Evolutionary conservation across 2,113 vertebrate species (phyloP), one percentile per base, ranked within the genome.

Genomic region (Crypturellus undulatus): DNA sequence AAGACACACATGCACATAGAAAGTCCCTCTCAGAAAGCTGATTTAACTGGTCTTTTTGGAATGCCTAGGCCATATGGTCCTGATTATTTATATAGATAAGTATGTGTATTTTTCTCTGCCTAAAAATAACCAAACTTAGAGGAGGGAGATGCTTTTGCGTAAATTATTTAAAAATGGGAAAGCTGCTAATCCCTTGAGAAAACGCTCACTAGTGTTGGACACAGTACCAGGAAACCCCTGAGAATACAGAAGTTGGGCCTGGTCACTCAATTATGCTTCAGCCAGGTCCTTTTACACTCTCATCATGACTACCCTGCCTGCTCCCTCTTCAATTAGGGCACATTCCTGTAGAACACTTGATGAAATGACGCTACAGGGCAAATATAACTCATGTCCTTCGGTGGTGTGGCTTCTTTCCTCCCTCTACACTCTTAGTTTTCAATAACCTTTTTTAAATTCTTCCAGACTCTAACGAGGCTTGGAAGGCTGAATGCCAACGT

Each of bases 81-180:
- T 93, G 93, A 95, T 97, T 97, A 96, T 94, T 97, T 96, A 65
- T 84, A 54, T 58, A 96, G 94, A 94, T 94, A 86, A 93, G 81
- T 10, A 1, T 72, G 85, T 86, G 83, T 79, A 76, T 88, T 96
- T 96, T 92, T 89, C 62, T 89, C 69, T 51, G 30, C 14, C 58
- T 95, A 94, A 96, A 93, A 96, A 84, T 90, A 96, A 76, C 65
- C n/a, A 72, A 62, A 54, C 52, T 62, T 40, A 69, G 40, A 65
- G 70, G 91, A 87, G 94, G 85, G 96, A 94, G 93, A 90, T 76
- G 77, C 58, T 71, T 90, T 84, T 90, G 79, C 62, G 52, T 84
- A 89, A 94, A 93, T 89, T 90, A 92, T 96, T 96, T 96, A 59
- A 86, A 95, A 82, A 81, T 81, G 72, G 21, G 72, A 89, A 79